Percentiles rank a stretch among this genome's conserved stretches.
phyloP scores from a whole-genome alignment of 2,113 vertebrate species.

The Numida meleagris region DNA sequence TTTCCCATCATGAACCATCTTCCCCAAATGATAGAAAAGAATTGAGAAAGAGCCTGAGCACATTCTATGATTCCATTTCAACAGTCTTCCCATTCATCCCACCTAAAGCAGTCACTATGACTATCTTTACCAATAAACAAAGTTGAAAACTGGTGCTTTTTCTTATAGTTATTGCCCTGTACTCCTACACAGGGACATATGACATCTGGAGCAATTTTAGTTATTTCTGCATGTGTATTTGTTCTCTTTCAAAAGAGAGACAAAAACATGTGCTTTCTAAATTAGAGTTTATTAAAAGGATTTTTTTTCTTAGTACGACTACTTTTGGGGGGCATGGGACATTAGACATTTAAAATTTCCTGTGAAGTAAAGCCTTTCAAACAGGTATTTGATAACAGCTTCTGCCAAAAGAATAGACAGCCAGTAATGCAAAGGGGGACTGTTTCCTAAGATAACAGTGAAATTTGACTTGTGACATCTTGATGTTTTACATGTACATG shows the following conservation, averaged over 20 bases:
- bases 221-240: background rate
- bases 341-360: background rate
- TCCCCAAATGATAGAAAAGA: background rate
- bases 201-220: background rate
- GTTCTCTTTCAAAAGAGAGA: background rate
- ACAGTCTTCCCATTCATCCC: background rate
- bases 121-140: background rate
- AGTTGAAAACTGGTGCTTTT: rapidly evolving
- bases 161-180: background rate
- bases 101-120: background rate
- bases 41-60: background rate
- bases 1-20: background rate
- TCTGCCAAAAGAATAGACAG: background rate
- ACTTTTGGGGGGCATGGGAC: background rate
- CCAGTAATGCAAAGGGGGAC: background rate
- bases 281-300: background rate
- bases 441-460: background rate
- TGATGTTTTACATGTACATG: slow-evolving; percentile 25
- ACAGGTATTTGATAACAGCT: background rate
- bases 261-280: background rate
- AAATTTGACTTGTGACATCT: background rate
- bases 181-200: background rate
- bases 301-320: background rate
- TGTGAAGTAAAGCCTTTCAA: slow-evolving; percentile 10
- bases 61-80: background rate